Percentiles rank a stretch among this genome's conserved stretches.
Conservation (phyloP, 1,140 invertebrate species). For the Macrobrachium nipponense region DNA sequence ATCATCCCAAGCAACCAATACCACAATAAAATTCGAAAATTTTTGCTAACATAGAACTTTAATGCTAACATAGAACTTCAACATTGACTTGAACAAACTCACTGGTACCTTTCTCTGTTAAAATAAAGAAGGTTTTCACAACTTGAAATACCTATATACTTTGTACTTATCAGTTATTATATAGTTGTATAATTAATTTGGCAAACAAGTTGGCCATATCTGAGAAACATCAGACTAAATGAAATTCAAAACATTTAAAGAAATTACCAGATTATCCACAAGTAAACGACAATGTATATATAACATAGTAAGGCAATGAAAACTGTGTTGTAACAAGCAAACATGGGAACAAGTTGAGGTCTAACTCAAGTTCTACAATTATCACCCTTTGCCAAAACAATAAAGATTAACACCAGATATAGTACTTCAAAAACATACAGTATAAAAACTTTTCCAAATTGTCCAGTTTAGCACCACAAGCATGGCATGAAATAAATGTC, state of each 20-base stretch:
- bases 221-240: conserved; percentile 9
- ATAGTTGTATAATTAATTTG: conserved; percentile 47
- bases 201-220: conserved; percentile 57
- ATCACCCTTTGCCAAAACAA: conserved; percentile 30
- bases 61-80: conserved; percentile 44
- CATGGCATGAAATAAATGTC: conserved; percentile 22
- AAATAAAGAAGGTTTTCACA: conserved; percentile 43
- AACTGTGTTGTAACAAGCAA: conserved; percentile 33
- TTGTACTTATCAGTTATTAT: conserved; percentile 60
- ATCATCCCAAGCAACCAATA: conserved; percentile 51
- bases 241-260: conserved; percentile 19
- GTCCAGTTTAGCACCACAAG: conserved; percentile 35
- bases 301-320: conserved; percentile 28
- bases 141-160: conserved; percentile 55
- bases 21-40: conserved; percentile 29
- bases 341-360: conserved; percentile 28
- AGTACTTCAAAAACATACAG: too few species aligned
- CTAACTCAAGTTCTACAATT: conserved; percentile 22
- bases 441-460: conserved; percentile 46
- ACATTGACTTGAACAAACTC: conserved; percentile 41
- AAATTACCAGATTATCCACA: conserved; percentile 17
- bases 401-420: too few species aligned
- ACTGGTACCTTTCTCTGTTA: conserved; percentile 38
- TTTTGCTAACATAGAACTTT: too few species aligned
- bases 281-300: conserved; percentile 14